Conservation (phyloP, 2,888 invertebrate genomes). For the Ernsta delagoae region DNA sequence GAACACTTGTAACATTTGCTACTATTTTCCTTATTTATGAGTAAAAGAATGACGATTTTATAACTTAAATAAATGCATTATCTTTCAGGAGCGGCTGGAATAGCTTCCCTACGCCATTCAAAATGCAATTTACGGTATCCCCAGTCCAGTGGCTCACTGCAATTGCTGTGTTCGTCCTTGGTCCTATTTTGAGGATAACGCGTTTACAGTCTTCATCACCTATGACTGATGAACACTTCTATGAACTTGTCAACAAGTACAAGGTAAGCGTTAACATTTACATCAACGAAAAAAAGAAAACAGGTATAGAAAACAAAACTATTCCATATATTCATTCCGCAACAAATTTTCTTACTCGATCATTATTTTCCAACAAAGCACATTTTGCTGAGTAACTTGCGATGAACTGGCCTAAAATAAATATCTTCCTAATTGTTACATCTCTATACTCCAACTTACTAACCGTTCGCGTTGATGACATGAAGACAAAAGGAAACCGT, state of each 20-base stretch:
- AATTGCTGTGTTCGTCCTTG: slow-evolving; percentile 46
- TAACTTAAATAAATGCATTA: background rate
- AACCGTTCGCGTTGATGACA: no score
- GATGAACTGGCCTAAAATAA: no score
- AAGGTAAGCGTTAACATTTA: slow-evolving; percentile 33
- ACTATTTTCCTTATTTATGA: background rate
- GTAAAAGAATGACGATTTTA: no score
- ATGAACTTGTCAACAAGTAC: slow-evolving; percentile 56
- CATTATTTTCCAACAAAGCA: no score
- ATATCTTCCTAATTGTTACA: no score
- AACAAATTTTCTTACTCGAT: no score
- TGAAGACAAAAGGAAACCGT: no score
- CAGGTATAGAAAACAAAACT: no score
- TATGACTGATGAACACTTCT: slow-evolving; percentile 50
- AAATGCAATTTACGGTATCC: slow-evolving; percentile 49
- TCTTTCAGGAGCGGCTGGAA: slow-evolving; percentile 38
- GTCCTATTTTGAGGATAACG: slow-evolving; percentile 53
- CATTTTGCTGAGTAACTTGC: no score
- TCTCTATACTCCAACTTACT: no score
- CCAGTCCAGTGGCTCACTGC: slow-evolving; percentile 65
- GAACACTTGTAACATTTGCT: background rate
- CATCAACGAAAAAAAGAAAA: no score
- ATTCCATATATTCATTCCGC: no score
- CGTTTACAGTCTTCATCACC: slow-evolving; percentile 55
- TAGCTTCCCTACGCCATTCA: slow-evolving; percentile 53